phyloP scores from a whole-genome alignment of 2,797 vertebrate species.

The Semaprochilodus insignis region DNA sequence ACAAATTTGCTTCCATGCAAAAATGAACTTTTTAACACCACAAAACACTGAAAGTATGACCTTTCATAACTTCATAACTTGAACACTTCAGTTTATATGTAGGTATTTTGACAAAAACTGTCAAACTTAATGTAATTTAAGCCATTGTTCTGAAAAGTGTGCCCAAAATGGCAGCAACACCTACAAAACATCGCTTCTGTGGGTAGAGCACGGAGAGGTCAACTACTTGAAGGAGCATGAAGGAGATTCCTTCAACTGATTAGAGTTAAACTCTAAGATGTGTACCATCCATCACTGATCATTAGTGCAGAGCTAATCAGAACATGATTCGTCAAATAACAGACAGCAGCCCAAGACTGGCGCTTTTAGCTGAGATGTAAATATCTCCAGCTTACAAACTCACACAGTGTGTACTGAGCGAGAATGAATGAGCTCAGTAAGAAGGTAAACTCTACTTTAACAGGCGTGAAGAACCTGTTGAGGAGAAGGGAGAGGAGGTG shows the following conservation, averaged over 20 bases:
- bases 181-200: background rate
- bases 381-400: slow-evolving; percentile 31
- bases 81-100: too few relatives aligned
- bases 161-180: background rate
- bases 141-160: background rate
- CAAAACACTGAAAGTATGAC: background rate
- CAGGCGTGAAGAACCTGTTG: slow-evolving; percentile 4
- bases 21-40: background rate
- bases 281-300: slow-evolving; percentile 55
- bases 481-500: slow-evolving; percentile 28
- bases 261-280: slow-evolving; percentile 72
- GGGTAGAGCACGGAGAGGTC: background rate
- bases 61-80: background rate
- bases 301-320: slow-evolving; percentile 71
- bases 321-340: slow-evolving; percentile 68
- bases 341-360: background rate
- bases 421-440: slow-evolving; percentile 12
- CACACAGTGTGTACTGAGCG: background rate
- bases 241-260: slow-evolving; percentile 6
- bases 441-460: background rate
- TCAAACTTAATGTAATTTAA: background rate
- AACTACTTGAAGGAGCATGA: background rate
- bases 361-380: background rate
- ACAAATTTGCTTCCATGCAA: background rate
- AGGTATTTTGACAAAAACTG: background rate